phyloP scores from a whole-genome alignment of 2,113 vertebrate species.

The Gymnobelideus leadbeateri region DNA sequence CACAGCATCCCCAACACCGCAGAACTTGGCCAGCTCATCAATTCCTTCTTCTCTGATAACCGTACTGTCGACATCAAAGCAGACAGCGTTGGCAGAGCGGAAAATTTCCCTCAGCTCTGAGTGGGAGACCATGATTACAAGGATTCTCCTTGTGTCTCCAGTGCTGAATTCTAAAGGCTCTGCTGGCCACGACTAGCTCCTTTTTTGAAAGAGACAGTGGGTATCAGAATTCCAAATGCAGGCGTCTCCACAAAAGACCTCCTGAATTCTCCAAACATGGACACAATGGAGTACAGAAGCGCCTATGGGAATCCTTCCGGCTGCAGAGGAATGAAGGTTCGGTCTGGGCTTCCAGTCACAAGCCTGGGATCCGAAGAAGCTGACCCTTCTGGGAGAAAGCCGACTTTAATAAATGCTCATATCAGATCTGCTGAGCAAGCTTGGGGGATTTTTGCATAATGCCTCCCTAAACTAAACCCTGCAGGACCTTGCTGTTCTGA shows the following conservation, averaged over 20 bases:
- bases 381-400: too few species aligned
- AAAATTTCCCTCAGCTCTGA: slow-evolving; percentile 91
- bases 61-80: slow-evolving; percentile 98
- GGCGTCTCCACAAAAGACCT: slow-evolving; percentile 19
- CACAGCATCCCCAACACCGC: slow-evolving; percentile 95
- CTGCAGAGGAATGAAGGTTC: too few species aligned
- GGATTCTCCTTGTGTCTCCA: slow-evolving; percentile 72
- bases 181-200: background rate
- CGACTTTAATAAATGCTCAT: too few species aligned
- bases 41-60: slow-evolving; percentile 98
- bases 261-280: slow-evolving; percentile 9
- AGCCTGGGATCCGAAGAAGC: too few species aligned
- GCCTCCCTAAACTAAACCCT: too few species aligned
- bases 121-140: slow-evolving; percentile 89
- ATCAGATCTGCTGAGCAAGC: too few species aligned
- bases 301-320: too few species aligned
- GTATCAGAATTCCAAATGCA: background rate
- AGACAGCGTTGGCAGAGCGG: slow-evolving; percentile 93
- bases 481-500: too few species aligned
- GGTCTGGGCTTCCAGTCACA: too few species aligned
- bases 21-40: slow-evolving; percentile 97
- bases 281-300: too few species aligned
- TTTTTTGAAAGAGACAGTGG: slow-evolving; percentile 27
- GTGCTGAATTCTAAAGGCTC: slow-evolving; percentile 22
- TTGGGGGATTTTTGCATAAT: too few species aligned